Conservation (phyloP, 1,140 invertebrate species). For the Cecropterus lyciades region DNA sequence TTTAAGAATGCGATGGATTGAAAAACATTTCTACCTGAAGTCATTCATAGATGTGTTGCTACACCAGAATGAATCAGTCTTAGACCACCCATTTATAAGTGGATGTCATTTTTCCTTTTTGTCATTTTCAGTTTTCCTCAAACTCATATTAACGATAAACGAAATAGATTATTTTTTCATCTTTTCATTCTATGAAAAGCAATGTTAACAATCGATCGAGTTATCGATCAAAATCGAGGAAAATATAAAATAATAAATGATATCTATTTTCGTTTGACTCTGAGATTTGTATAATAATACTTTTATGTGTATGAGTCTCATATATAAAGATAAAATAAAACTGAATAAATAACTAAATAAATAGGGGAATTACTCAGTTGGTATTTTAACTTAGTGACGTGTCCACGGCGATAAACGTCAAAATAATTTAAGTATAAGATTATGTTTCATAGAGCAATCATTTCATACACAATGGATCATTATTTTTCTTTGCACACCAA, state of each 20-base stretch:
- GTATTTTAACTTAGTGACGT: background rate
- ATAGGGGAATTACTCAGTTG: background rate
- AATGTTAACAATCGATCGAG: no score
- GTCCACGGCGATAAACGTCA: no score
- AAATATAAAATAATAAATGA: background rate
- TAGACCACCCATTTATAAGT: no score
- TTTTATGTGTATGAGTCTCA: background rate
- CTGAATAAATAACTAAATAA: background rate
- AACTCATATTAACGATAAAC: no score
- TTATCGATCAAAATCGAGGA: background rate
- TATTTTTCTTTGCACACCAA: background rate
- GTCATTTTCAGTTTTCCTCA: no score
- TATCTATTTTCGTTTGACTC: background rate
- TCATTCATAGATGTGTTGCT: no score
- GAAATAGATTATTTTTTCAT: no score
- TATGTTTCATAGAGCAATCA: background rate
- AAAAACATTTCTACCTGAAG: no score
- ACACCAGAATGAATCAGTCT: no score
- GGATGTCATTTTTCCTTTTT: no score
- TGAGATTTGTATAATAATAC: background rate
- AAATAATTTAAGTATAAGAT: background rate
- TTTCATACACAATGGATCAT: background rate
- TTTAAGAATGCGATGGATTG: no score
- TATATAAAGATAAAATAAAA: background rate
- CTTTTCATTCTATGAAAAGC: no score